Conservation (phyloP, 2,113 vertebrate genomes). For the Heteronetta atricapilla region DNA sequence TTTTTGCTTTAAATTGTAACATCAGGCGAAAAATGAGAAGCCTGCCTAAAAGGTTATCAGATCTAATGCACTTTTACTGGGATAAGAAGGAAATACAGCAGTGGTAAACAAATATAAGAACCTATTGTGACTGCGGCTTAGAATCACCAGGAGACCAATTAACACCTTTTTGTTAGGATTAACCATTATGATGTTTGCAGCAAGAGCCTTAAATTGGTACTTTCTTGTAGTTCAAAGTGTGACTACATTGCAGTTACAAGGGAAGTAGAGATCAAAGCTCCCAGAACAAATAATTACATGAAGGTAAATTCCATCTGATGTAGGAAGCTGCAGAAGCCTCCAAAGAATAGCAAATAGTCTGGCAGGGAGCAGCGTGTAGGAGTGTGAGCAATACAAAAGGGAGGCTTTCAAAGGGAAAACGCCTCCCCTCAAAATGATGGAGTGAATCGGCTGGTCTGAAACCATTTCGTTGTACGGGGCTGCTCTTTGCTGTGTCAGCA, state of each 20-base stretch:
- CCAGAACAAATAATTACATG: conserved; percentile 72
- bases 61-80: conserved; percentile 37
- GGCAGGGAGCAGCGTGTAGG: not conserved
- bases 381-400: conserved; percentile 29
- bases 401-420: conserved; percentile 17
- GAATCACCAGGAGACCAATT: conserved; percentile 72
- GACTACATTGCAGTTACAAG: conserved; percentile 54
- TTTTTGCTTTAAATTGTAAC: not conserved
- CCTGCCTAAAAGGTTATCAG: not conserved
- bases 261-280: conserved; percentile 74
- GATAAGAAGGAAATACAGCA: conserved; percentile 42
- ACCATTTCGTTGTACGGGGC: not conserved
- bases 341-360: conserved; percentile 40
- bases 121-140: conserved; percentile 45
- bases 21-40: not conserved
- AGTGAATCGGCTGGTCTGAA: not conserved
- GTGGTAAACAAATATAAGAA: conserved; percentile 57
- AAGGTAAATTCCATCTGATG: conserved; percentile 58
- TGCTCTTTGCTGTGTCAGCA: conserved; percentile 36
- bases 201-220: conserved; percentile 64
- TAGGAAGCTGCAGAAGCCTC: conserved; percentile 48
- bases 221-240: conserved; percentile 68
- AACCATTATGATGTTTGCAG: conserved; percentile 64
- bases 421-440: conserved; percentile 12
- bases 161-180: conserved; percentile 74